Evolutionary conservation across 2,888 invertebrate species (phyloP).

Genomic region (Parnassius orleans): DNA sequence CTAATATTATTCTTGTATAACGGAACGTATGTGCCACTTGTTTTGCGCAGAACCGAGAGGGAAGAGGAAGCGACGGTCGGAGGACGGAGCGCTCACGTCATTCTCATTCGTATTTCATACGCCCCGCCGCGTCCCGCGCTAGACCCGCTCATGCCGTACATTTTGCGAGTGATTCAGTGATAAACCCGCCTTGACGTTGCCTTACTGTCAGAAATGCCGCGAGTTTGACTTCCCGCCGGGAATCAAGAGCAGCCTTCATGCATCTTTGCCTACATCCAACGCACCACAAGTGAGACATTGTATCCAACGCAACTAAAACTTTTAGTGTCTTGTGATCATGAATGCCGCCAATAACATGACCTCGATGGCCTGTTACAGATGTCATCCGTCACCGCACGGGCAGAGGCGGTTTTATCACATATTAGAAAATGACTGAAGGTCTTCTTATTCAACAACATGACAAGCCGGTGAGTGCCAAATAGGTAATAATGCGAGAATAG

Average conservation of each 20-base stretch:
- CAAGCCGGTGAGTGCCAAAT: slow-evolving; percentile 66
- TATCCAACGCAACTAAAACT: slow-evolving; percentile 10
- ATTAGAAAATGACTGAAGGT: slow-evolving; percentile 79
- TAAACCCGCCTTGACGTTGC: slow-evolving; percentile 64
- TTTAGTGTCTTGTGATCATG: slow-evolving; percentile 32
- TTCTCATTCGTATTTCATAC: slow-evolving; percentile 27
- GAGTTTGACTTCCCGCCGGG: slow-evolving; percentile 57
- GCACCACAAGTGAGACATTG: slow-evolving; percentile 66
- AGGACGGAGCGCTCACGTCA: slow-evolving; percentile 29
- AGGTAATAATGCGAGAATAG: background rate
- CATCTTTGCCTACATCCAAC: slow-evolving; percentile 62
- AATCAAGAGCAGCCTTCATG: slow-evolving; percentile 63
- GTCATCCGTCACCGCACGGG: slow-evolving; percentile 74
- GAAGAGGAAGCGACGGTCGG: slow-evolving; percentile 29
- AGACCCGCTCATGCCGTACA: slow-evolving; percentile 35
- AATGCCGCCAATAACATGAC: slow-evolving; percentile 55
- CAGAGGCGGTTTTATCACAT: slow-evolving; percentile 77
- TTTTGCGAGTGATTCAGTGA: slow-evolving; percentile 55
- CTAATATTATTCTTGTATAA: slow-evolving; percentile 23
- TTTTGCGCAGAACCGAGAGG: slow-evolving; percentile 27
- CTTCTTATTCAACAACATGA: slow-evolving; percentile 62
- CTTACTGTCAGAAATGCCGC: slow-evolving; percentile 62
- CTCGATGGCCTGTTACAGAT: slow-evolving; percentile 73
- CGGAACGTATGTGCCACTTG: slow-evolving; percentile 20
- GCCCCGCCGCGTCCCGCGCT: slow-evolving; percentile 26